Conservation (phyloP, 1,140 invertebrate genomes). For the Oedothorax gibbosus region DNA sequence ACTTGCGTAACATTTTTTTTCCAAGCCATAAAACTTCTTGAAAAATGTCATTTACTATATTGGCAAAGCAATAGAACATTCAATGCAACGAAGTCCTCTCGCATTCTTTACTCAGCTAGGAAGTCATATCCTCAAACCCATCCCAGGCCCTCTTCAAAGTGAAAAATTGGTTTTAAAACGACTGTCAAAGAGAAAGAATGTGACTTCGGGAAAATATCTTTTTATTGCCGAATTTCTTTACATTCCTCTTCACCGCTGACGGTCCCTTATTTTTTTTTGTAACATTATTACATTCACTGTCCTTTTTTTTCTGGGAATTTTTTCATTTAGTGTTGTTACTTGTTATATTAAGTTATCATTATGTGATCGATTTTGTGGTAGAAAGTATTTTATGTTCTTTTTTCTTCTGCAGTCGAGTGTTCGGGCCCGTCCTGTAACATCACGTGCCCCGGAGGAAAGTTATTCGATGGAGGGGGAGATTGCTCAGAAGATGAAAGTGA, state of each 20-base stretch:
- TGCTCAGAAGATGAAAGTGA: conserved; percentile 42
- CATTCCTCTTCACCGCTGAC: neutral
- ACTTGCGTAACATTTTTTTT: neutral
- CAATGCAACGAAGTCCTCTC: too few species aligned
- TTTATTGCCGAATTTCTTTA: neutral
- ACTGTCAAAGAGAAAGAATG: conserved; percentile 40
- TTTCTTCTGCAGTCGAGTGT: conserved; percentile 29
- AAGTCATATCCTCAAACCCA: too few species aligned
- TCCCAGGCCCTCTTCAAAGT: conserved; percentile 7
- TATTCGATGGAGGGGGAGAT: neutral
- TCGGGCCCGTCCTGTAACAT: conserved; percentile 32
- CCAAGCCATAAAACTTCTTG: too few species aligned
- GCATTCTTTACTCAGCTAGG: too few species aligned
- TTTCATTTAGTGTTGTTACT: neutral
- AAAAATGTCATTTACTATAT: too few species aligned
- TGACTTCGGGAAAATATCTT: neutral
- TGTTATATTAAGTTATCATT: conserved; percentile 27
- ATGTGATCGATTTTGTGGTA: conserved; percentile 18
- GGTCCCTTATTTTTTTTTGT: neutral
- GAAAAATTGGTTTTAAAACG: conserved; percentile 60
- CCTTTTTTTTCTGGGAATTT: neutral
- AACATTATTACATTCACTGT: conserved; percentile 14
- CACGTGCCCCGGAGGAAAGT: conserved; percentile 19
- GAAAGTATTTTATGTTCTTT: neutral
- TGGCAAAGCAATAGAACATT: too few species aligned